Conservation (phyloP, 2,797 vertebrate genomes). For the Melanitta fusca region DNA sequence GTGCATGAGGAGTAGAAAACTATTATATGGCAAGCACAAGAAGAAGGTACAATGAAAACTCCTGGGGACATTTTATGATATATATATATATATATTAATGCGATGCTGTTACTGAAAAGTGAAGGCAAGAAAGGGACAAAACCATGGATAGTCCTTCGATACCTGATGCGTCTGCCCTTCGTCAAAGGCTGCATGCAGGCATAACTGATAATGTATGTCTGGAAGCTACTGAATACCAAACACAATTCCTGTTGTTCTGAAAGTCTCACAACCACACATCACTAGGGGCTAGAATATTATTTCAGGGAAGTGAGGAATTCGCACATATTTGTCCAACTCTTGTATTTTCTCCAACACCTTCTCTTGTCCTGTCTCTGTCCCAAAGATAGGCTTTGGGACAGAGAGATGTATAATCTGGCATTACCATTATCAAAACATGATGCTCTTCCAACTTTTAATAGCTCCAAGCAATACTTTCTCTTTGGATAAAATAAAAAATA, state of each 20-base stretch:
- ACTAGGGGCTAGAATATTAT: not conserved
- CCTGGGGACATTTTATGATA: not conserved
- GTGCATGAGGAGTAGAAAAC: not conserved
- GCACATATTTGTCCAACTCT: not conserved
- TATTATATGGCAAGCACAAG: not conserved
- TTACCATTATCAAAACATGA: not conserved
- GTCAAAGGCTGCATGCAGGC: not conserved
- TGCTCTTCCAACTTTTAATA: not conserved
- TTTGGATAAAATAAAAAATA: not conserved
- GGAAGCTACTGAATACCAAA: not conserved
- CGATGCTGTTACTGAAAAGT: not conserved
- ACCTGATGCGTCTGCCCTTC: not conserved
- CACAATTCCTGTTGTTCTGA: not conserved
- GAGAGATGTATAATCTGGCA: not conserved
- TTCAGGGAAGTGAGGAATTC: not conserved
- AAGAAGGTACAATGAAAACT: rapidly evolving
- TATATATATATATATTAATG: not conserved
- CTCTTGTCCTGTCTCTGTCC: not conserved
- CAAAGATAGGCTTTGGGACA: not conserved
- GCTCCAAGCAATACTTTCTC: not conserved
- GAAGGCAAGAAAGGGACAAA: not conserved
- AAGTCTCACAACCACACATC: not conserved
- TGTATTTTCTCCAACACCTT: not conserved
- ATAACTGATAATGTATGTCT: not conserved
- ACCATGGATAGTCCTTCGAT: not conserved